A percentile compares a stretch with the other conserved stretches of the same genome.
Conservation (phyloP, 2,888 invertebrate genomes). For the Electrophaes corylata region DNA sequence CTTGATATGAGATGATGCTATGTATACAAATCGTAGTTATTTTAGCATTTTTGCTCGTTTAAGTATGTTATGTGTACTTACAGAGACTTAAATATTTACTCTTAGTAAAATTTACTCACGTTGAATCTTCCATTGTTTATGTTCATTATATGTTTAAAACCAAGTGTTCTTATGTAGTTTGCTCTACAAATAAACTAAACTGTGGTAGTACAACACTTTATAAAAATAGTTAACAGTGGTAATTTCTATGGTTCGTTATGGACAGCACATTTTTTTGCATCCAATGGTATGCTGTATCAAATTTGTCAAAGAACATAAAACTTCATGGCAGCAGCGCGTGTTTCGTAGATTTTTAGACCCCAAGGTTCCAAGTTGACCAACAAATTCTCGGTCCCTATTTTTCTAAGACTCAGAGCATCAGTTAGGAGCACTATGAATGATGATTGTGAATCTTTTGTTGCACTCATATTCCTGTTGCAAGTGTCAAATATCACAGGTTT, state of each 20-base stretch:
- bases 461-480: no score
- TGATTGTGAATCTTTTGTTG: no score
- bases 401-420: no score
- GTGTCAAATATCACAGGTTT: no score
- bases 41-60: constrained; percentile 1
- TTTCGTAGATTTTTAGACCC: no score
- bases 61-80: not conserved
- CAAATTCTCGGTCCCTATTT: no score
- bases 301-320: no score
- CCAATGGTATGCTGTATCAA: no score
- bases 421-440: no score
- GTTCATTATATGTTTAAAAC: not conserved
- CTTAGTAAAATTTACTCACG: constrained; percentile 27
- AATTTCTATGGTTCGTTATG: not conserved
- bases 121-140: constrained; percentile 19
- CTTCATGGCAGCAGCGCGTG: no score
- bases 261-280: no score
- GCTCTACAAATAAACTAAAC: not conserved
- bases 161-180: not conserved
- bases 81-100: constrained; percentile 19
- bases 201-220: not conserved
- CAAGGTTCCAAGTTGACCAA: no score
- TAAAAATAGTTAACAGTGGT: not conserved
- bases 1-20: not conserved
- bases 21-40: not conserved